Evolutionary conservation across 2,888 invertebrate genomes (phyloP).

Genomic region (Malacosoma neustria): DNA sequence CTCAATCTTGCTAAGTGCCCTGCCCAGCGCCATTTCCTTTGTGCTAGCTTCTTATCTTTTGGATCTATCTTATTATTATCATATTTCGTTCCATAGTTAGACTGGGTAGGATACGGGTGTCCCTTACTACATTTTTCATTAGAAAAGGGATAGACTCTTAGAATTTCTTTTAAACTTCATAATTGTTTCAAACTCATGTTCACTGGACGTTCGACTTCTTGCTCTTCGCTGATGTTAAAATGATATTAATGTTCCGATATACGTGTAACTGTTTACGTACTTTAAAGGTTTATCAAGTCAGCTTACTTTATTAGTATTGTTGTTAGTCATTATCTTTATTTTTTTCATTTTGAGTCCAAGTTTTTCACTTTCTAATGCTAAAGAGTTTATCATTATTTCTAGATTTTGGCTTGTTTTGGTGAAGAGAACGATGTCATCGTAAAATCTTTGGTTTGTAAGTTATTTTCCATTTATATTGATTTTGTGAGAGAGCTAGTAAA

Average conservation of each 20-base stretch:
- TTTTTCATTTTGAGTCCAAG: too few species aligned
- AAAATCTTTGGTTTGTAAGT: slow-evolving; percentile 2
- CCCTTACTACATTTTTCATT: slow-evolving; percentile 1
- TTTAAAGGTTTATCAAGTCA: too few species aligned
- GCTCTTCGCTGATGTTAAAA: too few species aligned
- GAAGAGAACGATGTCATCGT: slow-evolving; percentile 1
- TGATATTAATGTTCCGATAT: too few species aligned
- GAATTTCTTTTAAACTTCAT: background rate
- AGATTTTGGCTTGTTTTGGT: slow-evolving; percentile 1
- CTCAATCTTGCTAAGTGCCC: slow-evolving; percentile 3
- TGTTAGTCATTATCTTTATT: too few species aligned
- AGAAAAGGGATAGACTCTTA: slow-evolving; percentile 4
- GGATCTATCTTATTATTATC: slow-evolving; percentile 2
- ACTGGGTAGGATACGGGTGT: slow-evolving; percentile 1
- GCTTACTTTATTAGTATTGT: too few species aligned
- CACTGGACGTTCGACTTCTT: too few species aligned
- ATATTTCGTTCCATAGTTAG: slow-evolving; percentile 3
- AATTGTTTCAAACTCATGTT: background rate
- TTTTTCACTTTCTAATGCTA: too few species aligned
- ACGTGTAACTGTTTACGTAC: too few species aligned
- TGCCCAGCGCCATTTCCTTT: slow-evolving; percentile 4
- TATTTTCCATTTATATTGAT: slow-evolving; percentile 1
- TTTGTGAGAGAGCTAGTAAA: background rate
- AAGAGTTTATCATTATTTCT: slow-evolving; percentile 1
- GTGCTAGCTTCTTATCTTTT: slow-evolving; percentile 3